phyloP scores from a whole-genome alignment of 2,113 vertebrate species.

The Sitta europaea region DNA sequence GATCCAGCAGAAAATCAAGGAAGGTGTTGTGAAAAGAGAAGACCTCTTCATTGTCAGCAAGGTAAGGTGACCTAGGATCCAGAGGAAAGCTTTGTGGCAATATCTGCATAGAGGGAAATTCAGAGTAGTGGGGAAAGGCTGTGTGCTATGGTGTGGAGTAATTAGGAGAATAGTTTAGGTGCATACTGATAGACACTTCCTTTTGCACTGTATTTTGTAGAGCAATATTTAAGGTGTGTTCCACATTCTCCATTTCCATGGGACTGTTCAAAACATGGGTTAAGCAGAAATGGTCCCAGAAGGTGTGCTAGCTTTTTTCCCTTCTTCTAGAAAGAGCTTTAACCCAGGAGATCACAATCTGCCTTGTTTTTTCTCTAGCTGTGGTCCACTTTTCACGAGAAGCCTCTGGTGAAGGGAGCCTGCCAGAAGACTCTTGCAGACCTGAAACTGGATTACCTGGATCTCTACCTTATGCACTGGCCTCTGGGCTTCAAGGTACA shows the following conservation, averaged over 20 bases:
- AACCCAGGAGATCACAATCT: neutral
- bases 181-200: neutral
- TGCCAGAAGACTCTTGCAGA: slow-evolving; percentile 82
- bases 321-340: neutral
- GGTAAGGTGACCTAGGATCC: slow-evolving; percentile 52
- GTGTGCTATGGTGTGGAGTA: neutral
- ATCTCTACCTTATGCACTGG: slow-evolving; percentile 90
- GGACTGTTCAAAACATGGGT: neutral
- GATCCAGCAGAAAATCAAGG: slow-evolving; percentile 78
- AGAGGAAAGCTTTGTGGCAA: neutral
- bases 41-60: slow-evolving; percentile 90
- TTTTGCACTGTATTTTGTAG: neutral
- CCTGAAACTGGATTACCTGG: slow-evolving; percentile 85
- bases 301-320: neutral
- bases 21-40: slow-evolving; percentile 78
- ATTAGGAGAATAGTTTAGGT: neutral
- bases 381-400: slow-evolving; percentile 84
- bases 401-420: slow-evolving; percentile 74
- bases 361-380: slow-evolving; percentile 66
- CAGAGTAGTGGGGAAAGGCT: neutral
- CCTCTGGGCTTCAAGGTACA: slow-evolving; percentile 84
- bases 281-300: neutral
- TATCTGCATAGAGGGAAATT: neutral
- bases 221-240: neutral
- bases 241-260: neutral